Base-by-base conservation (phyloP, 2,797 vertebrate species). In the Meriones psammophilus region DNA sequence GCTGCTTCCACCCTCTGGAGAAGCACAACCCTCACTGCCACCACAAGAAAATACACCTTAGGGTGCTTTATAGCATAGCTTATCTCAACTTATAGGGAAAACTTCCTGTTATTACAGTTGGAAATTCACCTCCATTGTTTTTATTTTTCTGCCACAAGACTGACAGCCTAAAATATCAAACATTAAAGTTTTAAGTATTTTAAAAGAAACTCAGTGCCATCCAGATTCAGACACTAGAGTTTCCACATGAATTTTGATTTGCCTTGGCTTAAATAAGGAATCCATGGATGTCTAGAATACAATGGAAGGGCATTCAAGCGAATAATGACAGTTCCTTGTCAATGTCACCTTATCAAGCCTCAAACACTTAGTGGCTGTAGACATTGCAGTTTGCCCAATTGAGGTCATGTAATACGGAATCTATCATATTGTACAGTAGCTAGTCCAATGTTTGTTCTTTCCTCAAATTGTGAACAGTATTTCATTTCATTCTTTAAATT, bases 401-500 rank as follows among this genome's bases (percentile, higher is more conserved):
- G 22, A 36, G 73, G 39, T 66, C 5, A 42, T 54, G 5, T 18
- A 30, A 54, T 30, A 71, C 0, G 5, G 42, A 95, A 71, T 79
- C 33, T 74, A 8, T 73, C 22, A 1, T 15, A 62, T 39, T 74
- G 1, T 36, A 66, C 24, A 56, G 9, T 42, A 39, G 2, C 26
- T 77, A 73, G 30, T 24, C 17, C 76, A 33, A n/a, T 74, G 9
- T 13, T 9, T 79, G 20, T 58, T 22, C 50, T 89, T 28, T 86
- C 10, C 50, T 91, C 26, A 95, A 62, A 56, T 30, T 22, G 30
- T 18, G 24, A 89, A 69, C 50, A 18, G 12, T 28, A 64, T 84
- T 50, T 96, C 88, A 76, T 77, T 42, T 68, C 5, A 60, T 71
- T 89, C 4, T 79, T 78, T 78, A 78, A 46, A 62, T 42, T 86